These are phyloP conservation scores for Manduca sexta DNA, from an alignment of 1,140 invertebrate genomes.

Conservation along the genomic window DNA sequence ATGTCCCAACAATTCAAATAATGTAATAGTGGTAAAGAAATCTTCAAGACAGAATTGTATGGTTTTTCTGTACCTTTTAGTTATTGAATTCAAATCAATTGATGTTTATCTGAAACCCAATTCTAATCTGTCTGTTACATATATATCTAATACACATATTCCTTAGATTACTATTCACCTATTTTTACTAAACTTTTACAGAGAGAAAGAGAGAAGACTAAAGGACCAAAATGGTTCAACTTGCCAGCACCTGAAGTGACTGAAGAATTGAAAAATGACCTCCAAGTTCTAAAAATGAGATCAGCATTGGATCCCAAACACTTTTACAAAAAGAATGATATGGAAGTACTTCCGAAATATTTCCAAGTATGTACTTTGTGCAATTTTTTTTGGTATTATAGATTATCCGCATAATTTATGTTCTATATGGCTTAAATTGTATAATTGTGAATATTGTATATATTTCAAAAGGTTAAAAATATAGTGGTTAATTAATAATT, in stretches of 20 bases:
- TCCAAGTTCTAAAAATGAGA: conserved; percentile 93
- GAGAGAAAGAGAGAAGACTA: conserved; percentile 82
- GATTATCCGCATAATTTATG: neutral
- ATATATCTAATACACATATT: too few species aligned
- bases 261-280: conserved; percentile 88
- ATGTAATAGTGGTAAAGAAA: too few species aligned
- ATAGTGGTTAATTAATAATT: too few species aligned
- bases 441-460: neutral
- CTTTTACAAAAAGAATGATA: conserved; percentile 95
- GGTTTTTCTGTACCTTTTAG: too few species aligned
- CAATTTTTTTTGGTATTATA: neutral
- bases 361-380: conserved; percentile 80
- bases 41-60: too few species aligned
- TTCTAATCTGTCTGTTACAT: too few species aligned
- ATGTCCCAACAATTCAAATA: too few species aligned
- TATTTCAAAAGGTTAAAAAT: too few species aligned
- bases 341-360: conserved; percentile 90
- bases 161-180: too few species aligned
- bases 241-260: conserved; percentile 91
- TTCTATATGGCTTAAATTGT: neutral
- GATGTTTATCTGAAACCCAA: too few species aligned
- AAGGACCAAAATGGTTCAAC: conserved; percentile 90
- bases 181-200: conserved; percentile 37
- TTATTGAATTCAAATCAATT: too few species aligned
- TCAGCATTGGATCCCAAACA: conserved; percentile 92